Evolutionary conservation across 2,113 vertebrate genomes (phyloP).

Genomic region (Crotalus tigris): DNA sequence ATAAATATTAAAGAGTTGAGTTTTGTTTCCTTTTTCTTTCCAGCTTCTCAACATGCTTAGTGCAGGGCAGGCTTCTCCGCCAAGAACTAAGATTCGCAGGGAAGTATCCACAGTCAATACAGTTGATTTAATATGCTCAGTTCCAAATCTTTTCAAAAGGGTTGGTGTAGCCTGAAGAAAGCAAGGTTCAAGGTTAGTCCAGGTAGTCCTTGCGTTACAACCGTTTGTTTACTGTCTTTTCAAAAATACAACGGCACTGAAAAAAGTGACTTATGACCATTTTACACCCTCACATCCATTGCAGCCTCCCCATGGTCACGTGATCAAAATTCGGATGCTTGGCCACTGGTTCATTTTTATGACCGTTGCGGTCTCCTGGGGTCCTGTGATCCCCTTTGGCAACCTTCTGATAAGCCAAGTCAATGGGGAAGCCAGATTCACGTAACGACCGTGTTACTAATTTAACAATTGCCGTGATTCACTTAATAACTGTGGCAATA

Average conservation of each 20-base stretch:
- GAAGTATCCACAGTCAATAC: conserved; percentile 79
- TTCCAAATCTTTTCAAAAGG: conserved; percentile 83
- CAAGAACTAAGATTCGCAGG: conserved; percentile 86
- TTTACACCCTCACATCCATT: not conserved
- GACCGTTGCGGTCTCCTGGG: no score
- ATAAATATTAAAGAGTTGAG: conserved; percentile 88
- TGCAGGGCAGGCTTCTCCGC: conserved; percentile 86
- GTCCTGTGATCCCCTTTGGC: no score
- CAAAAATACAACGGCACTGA: not conserved
- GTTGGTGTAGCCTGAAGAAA: conserved; percentile 86
- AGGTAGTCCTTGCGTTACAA: not conserved
- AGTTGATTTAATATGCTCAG: conserved; percentile 68
- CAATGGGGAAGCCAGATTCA: no score
- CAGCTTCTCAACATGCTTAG: conserved; percentile 77
- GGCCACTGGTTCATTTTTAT: no score
- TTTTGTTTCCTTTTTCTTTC: conserved; percentile 83
- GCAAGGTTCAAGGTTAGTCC: not conserved
- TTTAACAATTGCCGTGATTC: no score
- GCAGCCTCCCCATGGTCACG: not conserved
- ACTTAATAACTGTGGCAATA: no score
- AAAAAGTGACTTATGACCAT: not conserved
- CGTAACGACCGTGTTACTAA: no score
- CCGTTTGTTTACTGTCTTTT: not conserved
- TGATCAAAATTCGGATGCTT: no score
- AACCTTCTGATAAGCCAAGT: no score